phyloP scores from a whole-genome alignment of 2,888 invertebrate species.

The Ennomos erosarius region DNA sequence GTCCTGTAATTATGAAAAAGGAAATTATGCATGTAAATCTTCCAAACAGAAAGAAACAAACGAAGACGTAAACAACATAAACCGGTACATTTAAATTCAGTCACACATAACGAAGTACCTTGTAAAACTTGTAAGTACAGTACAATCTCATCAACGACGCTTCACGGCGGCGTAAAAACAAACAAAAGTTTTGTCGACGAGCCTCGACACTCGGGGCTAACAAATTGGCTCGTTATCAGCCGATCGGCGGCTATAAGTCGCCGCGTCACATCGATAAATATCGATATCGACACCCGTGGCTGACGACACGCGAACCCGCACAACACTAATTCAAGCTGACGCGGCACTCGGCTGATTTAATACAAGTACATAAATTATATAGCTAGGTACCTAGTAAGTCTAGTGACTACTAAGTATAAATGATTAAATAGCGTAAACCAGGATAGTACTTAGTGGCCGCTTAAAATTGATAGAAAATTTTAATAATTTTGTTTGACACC shows the following conservation, averaged over 20 bases:
- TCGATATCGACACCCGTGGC: slow-evolving; percentile 68
- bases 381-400: slow-evolving; percentile 1
- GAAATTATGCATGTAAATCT: too few relatives aligned
- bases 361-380: slow-evolving; percentile 18
- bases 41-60: slow-evolving; percentile 9
- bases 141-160: slow-evolving; percentile 49
- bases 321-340: slow-evolving; percentile 63
- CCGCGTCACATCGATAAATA: slow-evolving; percentile 71
- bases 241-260: slow-evolving; percentile 75
- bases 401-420: too few relatives aligned
- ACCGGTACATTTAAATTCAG: slow-evolving; percentile 32
- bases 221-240: slow-evolving; percentile 79
- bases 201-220: slow-evolving; percentile 54
- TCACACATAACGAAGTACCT: slow-evolving; percentile 36
- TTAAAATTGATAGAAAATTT: too few relatives aligned
- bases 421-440: slow-evolving; percentile 10
- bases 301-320: slow-evolving; percentile 60
- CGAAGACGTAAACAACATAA: slow-evolving; percentile 18
- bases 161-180: slow-evolving; percentile 52
- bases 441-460: background rate
- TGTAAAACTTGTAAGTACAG: slow-evolving; percentile 41
- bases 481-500: too few relatives aligned
- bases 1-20: too few relatives aligned
- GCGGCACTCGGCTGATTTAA: slow-evolving; percentile 56
- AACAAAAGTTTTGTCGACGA: slow-evolving; percentile 54